A percentile compares a stretch with the other conserved stretches of the same genome.
phyloP scores from a whole-genome alignment of 2,888 invertebrate genomes.

The Antitype chi region DNA sequence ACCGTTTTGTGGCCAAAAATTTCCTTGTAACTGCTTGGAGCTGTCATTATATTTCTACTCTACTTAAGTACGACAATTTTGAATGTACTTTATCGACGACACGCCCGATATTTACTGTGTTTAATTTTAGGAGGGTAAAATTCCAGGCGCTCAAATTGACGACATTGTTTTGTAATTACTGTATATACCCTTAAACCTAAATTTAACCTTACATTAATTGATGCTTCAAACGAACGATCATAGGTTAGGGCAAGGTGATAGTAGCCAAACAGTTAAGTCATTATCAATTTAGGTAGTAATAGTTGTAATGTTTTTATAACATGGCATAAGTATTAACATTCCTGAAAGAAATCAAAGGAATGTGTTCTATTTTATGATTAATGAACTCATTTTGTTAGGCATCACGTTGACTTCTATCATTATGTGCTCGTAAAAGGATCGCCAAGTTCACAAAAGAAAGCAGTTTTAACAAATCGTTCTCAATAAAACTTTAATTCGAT shows the following conservation, averaged over 20 bases:
- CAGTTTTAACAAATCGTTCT: slow-evolving; percentile 5
- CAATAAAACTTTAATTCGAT: background rate
- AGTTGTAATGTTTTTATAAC: slow-evolving; percentile 69
- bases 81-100: slow-evolving; percentile 52
- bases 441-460: slow-evolving; percentile 37
- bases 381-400: slow-evolving; percentile 32
- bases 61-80: slow-evolving; percentile 53
- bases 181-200: slow-evolving; percentile 81
- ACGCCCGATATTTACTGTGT: slow-evolving; percentile 41
- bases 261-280: slow-evolving; percentile 84
- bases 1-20: slow-evolving; percentile 29
- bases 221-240: slow-evolving; percentile 84
- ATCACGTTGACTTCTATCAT: slow-evolving; percentile 54
- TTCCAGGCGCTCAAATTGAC: slow-evolving; percentile 79
- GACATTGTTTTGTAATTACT: slow-evolving; percentile 83
- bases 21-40: slow-evolving; percentile 43
- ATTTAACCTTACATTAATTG: slow-evolving; percentile 72
- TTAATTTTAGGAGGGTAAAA: slow-evolving; percentile 67
- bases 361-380: slow-evolving; percentile 43
- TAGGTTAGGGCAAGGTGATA: slow-evolving; percentile 89
- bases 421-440: slow-evolving; percentile 46
- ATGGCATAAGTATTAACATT: slow-evolving; percentile 53
- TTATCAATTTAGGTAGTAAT: slow-evolving; percentile 77
- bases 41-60: slow-evolving; percentile 54
- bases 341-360: slow-evolving; percentile 47